Conservation (phyloP, 2,888 invertebrate species). For the Brassicogethes aeneus region DNA sequence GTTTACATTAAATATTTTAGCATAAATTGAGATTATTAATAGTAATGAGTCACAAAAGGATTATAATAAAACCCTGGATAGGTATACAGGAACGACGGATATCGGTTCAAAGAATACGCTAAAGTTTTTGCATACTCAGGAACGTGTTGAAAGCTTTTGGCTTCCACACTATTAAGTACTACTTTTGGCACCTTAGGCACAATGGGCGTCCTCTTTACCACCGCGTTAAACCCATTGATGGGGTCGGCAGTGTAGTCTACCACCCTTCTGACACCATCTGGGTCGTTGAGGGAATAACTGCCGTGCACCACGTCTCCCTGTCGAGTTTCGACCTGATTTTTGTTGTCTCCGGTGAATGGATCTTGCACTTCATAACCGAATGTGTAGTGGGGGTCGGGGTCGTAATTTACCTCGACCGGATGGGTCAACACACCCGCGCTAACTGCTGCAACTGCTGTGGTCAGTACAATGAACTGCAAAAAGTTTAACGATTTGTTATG, state of each 20-base stretch:
- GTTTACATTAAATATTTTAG: neutral
- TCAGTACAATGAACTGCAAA: conserved; percentile 16
- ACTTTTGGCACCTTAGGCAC: conserved; percentile 19
- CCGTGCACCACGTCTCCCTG: conserved; percentile 55
- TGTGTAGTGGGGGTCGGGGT: conserved; percentile 44
- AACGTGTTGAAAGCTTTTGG: too few species aligned
- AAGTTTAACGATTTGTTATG: too few species aligned
- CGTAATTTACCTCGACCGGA: conserved; percentile 22
- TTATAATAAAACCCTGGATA: neutral
- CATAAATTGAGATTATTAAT: neutral
- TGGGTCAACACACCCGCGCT: conserved; percentile 14
- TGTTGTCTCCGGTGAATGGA: conserved; percentile 48
- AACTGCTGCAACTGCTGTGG: conserved; percentile 18
- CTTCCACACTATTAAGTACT: neutral
- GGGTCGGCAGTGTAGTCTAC: conserved; percentile 53
- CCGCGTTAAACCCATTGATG: conserved; percentile 47
- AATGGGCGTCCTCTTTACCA: conserved; percentile 45
- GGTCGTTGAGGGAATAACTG: conserved; percentile 48
- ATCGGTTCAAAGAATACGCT: neutral
- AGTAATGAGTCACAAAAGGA: neutral
- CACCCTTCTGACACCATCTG: conserved; percentile 55
- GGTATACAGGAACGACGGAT: neutral
- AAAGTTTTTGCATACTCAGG: neutral
- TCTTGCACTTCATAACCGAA: conserved; percentile 51
- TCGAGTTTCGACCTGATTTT: conserved; percentile 54